phyloP scores from a whole-genome alignment of 2,888 invertebrate species.

The Leptodirus hochenwartii region DNA sequence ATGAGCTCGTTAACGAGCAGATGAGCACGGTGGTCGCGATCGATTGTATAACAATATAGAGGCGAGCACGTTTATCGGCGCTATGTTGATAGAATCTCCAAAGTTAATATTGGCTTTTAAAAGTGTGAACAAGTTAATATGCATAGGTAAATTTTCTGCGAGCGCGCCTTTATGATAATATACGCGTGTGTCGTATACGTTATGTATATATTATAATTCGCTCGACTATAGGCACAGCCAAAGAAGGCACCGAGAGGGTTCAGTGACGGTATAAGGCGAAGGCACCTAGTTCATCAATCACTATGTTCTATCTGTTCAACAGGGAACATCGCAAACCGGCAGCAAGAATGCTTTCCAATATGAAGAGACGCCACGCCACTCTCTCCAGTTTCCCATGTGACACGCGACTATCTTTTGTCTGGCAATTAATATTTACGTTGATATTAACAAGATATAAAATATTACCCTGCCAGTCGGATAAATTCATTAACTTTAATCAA shows the following conservation, averaged over 20 bases:
- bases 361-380: not conserved
- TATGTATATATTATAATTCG: conserved; percentile 16
- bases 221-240: conserved; percentile 9
- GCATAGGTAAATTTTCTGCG: conserved; percentile 18
- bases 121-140: conserved; percentile 21
- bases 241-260: conserved; percentile 7
- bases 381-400: not conserved
- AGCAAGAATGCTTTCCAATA: no score
- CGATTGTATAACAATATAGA: conserved; percentile 19
- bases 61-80: no score
- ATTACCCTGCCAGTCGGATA: no score
- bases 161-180: conserved; percentile 4
- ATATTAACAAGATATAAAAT: no score
- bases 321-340: no score
- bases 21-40: conserved; percentile 14
- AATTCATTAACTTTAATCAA: no score
- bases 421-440: no score
- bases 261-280: conserved; percentile 3
- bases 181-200: conserved; percentile 11
- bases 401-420: no score
- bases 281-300: conserved; percentile 1
- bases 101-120: conserved; percentile 20
- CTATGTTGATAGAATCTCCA: conserved; percentile 18
- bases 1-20: conserved; percentile 12
- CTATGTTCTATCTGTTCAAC: no score